phyloP scores from a whole-genome alignment of 2,797 vertebrate genomes.

The Fistularia tabacaria region DNA sequence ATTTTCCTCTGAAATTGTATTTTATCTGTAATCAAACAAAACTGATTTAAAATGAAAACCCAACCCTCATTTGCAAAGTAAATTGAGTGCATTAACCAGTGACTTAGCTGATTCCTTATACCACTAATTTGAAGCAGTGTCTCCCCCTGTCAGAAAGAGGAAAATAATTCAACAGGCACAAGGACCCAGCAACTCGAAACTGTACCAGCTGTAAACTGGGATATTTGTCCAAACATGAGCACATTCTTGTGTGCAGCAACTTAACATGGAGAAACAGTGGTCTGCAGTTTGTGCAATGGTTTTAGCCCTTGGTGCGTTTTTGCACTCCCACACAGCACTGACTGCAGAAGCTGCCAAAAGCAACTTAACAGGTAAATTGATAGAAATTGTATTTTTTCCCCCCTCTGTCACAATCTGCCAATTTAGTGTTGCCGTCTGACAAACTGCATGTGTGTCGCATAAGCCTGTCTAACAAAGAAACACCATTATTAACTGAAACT shows the following conservation, averaged over 20 bases:
- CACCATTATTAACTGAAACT: neutral
- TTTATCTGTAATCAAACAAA: no score
- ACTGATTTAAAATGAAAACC: no score
- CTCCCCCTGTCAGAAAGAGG: neutral
- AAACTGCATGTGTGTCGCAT: neutral
- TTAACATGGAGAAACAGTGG: conserved; percentile 52
- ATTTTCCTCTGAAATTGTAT: no score
- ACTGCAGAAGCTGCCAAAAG: conserved; percentile 6
- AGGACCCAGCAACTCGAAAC: conserved; percentile 39
- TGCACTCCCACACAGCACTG: conserved; percentile 28
- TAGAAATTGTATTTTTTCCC: neutral
- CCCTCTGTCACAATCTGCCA: neutral
- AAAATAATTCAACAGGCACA: conserved; percentile 38
- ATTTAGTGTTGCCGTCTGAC: conserved; percentile 1
- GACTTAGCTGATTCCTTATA: no score
- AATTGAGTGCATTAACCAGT: no score
- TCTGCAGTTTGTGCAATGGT: conserved; percentile 32
- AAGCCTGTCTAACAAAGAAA: neutral
- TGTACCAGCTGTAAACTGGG: conserved; percentile 13
- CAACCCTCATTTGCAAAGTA: no score
- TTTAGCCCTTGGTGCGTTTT: conserved; percentile 39
- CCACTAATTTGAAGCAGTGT: neutral
- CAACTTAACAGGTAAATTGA: conserved; percentile 28
- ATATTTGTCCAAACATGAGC: conserved; percentile 32
- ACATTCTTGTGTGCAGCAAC: conserved; percentile 33